Percentiles rank a stretch among this genome's conserved stretches.
These are phyloP conservation scores for Epinephelus lanceolatus DNA, from an alignment of 2,113 vertebrate genomes.

Conservation along the genomic window DNA sequence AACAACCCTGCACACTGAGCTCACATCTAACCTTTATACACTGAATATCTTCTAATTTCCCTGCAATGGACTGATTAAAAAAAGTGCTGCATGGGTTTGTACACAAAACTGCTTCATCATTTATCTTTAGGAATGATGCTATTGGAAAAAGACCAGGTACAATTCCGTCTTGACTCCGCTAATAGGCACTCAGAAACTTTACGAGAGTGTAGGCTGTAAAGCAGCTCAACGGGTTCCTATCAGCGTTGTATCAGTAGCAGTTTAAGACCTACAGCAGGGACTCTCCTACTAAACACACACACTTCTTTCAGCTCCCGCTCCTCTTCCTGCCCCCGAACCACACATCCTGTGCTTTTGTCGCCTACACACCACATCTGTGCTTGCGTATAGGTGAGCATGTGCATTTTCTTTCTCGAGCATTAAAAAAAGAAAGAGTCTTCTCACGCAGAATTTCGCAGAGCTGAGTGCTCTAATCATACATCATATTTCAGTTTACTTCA, in stretches of 20 bases:
- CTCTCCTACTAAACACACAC: conserved; percentile 30
- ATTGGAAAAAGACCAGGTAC: not conserved
- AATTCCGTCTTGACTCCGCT: not conserved
- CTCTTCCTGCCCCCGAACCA: conserved; percentile 80
- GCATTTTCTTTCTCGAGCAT: conserved; percentile 29
- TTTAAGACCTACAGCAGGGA: conserved; percentile 44
- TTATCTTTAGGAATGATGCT: not conserved
- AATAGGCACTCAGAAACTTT: conserved; percentile 17
- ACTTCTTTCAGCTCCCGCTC: conserved; percentile 65
- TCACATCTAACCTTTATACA: not conserved
- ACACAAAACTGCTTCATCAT: not conserved
- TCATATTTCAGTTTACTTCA: conserved; percentile 45
- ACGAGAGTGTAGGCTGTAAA: conserved; percentile 12
- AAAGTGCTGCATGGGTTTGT: not conserved
- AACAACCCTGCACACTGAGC: not conserved
- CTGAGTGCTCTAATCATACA: conserved; percentile 35
- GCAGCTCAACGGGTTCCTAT: conserved; percentile 14
- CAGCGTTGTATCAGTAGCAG: conserved; percentile 19
- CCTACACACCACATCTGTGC: conserved; percentile 70
- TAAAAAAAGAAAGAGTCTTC: conserved; percentile 23
- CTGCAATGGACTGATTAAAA: not conserved
- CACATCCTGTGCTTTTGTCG: conserved; percentile 81
- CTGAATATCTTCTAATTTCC: not conserved
- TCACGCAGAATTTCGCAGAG: conserved; percentile 13
- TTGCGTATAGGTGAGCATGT: conserved; percentile 47